These are phyloP conservation scores for Peromyscus attwateri DNA, from an alignment of 2,797 vertebrate species.

Conservation along the genomic window DNA sequence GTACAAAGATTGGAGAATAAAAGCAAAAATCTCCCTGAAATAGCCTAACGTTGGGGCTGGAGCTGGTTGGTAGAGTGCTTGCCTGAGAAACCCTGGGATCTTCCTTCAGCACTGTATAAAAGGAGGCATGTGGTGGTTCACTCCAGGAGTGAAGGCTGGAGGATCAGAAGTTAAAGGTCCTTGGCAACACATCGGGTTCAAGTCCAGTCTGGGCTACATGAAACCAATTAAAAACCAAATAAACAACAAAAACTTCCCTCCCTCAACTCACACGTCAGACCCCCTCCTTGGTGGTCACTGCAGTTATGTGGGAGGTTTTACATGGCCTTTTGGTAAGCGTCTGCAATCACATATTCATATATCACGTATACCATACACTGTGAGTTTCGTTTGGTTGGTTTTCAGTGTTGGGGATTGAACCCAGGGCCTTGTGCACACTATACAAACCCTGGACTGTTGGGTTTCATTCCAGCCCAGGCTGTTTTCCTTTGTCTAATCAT, in stretches of 20 bases:
- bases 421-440: neutral
- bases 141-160: neutral
- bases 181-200: neutral
- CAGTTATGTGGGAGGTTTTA: neutral
- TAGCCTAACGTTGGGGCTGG: no score
- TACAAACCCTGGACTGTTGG: neutral
- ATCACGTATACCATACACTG: neutral
- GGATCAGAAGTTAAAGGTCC: neutral
- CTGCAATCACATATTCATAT: neutral
- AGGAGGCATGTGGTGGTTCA: no score
- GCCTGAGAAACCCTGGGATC: neutral
- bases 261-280: fast-evolving
- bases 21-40: conserved; percentile 4
- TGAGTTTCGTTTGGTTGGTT: neutral
- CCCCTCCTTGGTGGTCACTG: neutral
- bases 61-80: neutral
- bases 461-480: neutral
- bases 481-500: neutral
- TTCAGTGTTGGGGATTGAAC: neutral
- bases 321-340: neutral
- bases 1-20: neutral
- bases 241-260: neutral
- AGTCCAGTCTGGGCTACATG: neutral
- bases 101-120: no score
- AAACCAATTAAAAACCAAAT: neutral